These are phyloP conservation scores for Gobiocypris rarus DNA, from an alignment of 2,113 vertebrate genomes.

Conservation along the genomic window DNA sequence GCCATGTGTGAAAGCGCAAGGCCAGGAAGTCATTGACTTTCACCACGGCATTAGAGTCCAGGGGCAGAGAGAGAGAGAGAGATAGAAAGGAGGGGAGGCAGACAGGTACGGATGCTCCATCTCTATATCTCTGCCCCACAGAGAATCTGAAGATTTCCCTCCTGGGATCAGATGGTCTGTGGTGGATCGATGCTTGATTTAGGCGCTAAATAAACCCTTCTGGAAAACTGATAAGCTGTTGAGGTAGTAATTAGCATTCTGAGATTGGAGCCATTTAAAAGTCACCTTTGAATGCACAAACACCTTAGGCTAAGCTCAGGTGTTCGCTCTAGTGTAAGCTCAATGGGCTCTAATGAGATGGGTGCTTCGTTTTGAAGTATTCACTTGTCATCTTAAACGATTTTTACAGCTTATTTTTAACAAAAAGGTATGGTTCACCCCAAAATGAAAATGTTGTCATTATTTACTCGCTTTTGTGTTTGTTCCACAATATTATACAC, in stretches of 20 bases:
- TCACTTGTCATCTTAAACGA: background rate
- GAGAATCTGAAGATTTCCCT: constrained; percentile 34
- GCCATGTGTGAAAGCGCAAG: background rate
- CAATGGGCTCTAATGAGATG: background rate
- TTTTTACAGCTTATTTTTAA: background rate
- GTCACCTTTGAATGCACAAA: constrained; percentile 42
- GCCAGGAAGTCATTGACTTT: constrained; percentile 32
- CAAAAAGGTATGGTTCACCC: background rate
- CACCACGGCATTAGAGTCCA: constrained; percentile 7
- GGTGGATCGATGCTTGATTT: constrained; percentile 48
- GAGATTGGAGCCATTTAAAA: constrained; percentile 45
- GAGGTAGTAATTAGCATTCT: constrained; percentile 51
- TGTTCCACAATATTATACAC: background rate
- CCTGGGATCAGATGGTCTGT: constrained; percentile 32
- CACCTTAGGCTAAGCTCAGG: background rate
- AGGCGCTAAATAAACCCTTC: constrained; percentile 38
- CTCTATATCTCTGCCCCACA: constrained; percentile 45
- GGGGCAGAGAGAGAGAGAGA: background rate
- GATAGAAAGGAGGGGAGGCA: constrained; percentile 3
- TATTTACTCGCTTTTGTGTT: background rate
- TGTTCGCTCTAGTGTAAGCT: background rate
- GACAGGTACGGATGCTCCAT: constrained; percentile 15
- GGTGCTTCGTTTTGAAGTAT: background rate
- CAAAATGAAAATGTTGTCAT: background rate
- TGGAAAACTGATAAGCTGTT: constrained; percentile 26